Conservation (phyloP, 1,140 invertebrate species). For the Chionoecetes opilio region DNA sequence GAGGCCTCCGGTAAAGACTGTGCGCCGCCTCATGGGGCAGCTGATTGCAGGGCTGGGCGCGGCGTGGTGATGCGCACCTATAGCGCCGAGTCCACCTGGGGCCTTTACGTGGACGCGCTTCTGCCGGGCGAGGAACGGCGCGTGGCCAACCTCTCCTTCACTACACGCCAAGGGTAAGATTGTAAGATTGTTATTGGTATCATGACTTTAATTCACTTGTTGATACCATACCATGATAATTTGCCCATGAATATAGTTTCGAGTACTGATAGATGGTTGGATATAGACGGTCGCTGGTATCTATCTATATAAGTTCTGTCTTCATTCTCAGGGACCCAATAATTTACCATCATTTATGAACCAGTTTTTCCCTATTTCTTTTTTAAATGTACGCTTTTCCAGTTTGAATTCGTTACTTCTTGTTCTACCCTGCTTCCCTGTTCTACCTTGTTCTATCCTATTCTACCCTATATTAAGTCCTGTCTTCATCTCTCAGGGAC, state of each 20-base stretch:
- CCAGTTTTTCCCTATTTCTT: too few relatives aligned
- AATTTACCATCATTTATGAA: too few relatives aligned
- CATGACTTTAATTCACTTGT: neutral
- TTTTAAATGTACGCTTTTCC: too few relatives aligned
- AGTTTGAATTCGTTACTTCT: too few relatives aligned
- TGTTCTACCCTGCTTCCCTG: too few relatives aligned
- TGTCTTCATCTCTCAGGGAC: neutral
- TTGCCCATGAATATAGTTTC: too few relatives aligned
- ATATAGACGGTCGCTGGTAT: too few relatives aligned
- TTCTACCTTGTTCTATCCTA: too few relatives aligned
- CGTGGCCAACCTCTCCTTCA: conserved; percentile 7
- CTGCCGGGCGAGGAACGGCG: neutral
- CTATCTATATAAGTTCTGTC: too few relatives aligned
- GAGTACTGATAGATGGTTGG: too few relatives aligned
- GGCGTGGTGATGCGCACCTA: neutral
- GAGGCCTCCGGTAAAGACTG: neutral
- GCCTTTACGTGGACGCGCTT: neutral
- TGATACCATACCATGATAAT: too few relatives aligned
- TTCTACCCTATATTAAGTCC: too few relatives aligned
- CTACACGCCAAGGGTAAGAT: neutral
- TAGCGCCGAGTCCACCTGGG: neutral
- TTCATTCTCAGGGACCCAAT: neutral
- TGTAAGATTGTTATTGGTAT: neutral
- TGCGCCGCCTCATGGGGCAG: neutral
- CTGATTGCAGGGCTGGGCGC: neutral